Percentiles rank a stretch among this genome's conserved stretches.
phyloP scores from a whole-genome alignment of 2,113 vertebrate species.

The Eolophus roseicapilla region DNA sequence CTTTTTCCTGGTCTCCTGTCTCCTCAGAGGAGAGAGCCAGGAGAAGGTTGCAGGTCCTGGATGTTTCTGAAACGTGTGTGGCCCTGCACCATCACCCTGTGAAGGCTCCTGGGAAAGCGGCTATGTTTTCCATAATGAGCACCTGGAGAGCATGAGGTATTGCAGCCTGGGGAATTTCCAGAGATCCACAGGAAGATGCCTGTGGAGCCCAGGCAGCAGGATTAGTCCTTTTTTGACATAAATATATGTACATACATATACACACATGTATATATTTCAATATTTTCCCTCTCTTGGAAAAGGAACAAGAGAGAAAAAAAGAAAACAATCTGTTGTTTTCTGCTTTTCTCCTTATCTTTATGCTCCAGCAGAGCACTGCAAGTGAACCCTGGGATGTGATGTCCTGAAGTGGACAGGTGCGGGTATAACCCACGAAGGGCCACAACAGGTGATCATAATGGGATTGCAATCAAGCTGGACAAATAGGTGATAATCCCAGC shows the following conservation, averaged over 20 bases:
- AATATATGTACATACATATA: rapidly evolving
- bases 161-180: neutral
- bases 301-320: neutral
- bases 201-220: neutral
- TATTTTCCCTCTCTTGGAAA: neutral
- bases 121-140: rapidly evolving
- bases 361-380: neutral
- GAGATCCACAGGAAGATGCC: neutral
- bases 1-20: neutral
- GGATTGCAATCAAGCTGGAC: neutral
- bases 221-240: no score
- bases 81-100: neutral
- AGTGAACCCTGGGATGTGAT: rapidly evolving
- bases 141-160: rapidly evolving
- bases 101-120: neutral
- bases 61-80: neutral
- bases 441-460: rapidly evolving
- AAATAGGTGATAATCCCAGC: neutral
- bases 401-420: neutral
- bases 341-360: neutral
- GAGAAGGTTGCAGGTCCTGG: neutral
- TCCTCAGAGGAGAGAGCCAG: neutral
- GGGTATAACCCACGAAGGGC: rapidly evolving
- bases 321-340: neutral
- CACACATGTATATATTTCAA: rapidly evolving